A percentile compares a stretch with the other conserved stretches of the same genome.
Conservation (phyloP, 2,797 vertebrate species). For the Phataginus tetradactyla region DNA sequence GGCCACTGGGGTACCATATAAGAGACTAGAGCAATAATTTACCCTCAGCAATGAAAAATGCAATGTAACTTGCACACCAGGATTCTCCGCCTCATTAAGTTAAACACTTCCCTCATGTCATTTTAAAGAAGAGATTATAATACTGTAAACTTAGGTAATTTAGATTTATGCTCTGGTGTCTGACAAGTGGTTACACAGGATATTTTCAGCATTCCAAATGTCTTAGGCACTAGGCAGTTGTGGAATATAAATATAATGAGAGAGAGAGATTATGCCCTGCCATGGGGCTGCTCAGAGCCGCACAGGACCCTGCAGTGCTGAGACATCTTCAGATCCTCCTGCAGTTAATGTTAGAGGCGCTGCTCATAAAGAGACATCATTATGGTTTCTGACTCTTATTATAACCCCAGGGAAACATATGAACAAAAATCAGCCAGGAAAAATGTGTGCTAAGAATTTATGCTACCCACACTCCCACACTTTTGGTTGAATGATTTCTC, state of each 20-base stretch:
- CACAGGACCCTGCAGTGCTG: neutral
- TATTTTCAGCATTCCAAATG: conserved; percentile 28
- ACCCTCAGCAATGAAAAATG: conserved; percentile 59
- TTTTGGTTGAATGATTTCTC: neutral
- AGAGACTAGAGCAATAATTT: conserved; percentile 70
- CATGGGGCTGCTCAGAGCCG: neutral
- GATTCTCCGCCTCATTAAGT: conserved; percentile 70
- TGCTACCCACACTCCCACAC: neutral
- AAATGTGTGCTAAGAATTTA: neutral
- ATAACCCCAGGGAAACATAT: neutral
- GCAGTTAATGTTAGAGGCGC: neutral
- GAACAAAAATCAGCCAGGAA: conserved; percentile 33
- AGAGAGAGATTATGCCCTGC: neutral
- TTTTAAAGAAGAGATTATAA: conserved; percentile 53
- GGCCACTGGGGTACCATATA: conserved; percentile 66
- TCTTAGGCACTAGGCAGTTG: conserved; percentile 2
- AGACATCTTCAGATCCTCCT: neutral
- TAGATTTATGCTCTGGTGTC: conserved; percentile 45
- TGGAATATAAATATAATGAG: conserved; percentile 17
- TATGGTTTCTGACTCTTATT: neutral
- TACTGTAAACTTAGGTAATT: conserved; percentile 64
- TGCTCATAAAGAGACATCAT: neutral
- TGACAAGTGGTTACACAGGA: conserved; percentile 3
- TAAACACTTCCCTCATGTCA: conserved; percentile 65
- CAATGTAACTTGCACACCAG: conserved; percentile 58